These are phyloP conservation scores for Lasiommata megera DNA, from an alignment of 2,888 invertebrate species.

Conservation along the genomic window DNA sequence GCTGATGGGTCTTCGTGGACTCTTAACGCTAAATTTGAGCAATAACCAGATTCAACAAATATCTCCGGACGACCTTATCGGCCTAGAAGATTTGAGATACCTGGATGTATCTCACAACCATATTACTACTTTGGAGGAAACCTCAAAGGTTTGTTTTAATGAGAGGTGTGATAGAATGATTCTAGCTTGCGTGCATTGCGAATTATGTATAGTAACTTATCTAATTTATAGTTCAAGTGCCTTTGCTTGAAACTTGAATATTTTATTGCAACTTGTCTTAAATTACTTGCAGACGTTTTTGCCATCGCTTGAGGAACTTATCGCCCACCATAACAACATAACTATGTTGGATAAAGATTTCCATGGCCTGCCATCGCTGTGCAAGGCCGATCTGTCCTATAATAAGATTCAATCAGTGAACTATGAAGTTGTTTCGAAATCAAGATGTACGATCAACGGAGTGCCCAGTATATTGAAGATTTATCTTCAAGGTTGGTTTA, in stretches of 20 bases:
- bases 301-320: constrained; percentile 87
- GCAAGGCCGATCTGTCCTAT: constrained; percentile 89
- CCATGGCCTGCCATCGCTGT: constrained; percentile 90
- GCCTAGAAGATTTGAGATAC: constrained; percentile 86
- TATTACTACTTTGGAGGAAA: constrained; percentile 88
- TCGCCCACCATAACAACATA: constrained; percentile 89
- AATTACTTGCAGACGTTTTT: constrained; percentile 85
- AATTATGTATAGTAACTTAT: constrained; percentile 12
- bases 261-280: constrained; percentile 7
- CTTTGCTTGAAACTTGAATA: constrained; percentile 34
- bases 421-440: constrained; percentile 88
- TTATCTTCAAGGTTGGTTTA: constrained; percentile 87
- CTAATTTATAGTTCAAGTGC: background rate
- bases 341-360: constrained; percentile 89
- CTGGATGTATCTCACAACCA: constrained; percentile 90
- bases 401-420: constrained; percentile 88
- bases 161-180: constrained; percentile 15
- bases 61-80: constrained; percentile 89
- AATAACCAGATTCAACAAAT: constrained; percentile 88
- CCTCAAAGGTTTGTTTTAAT: constrained; percentile 85
- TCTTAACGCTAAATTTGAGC: constrained; percentile 87
- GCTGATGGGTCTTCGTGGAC: constrained; percentile 87
- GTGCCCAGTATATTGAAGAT: constrained; percentile 89
- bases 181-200: constrained; percentile 38
- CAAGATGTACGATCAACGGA: constrained; percentile 89